Percentiles rank a stretch among this genome's conserved stretches.
These are phyloP conservation scores for Bombus confusus DNA, from an alignment of 1,140 invertebrate species.

Conservation along the genomic window DNA sequence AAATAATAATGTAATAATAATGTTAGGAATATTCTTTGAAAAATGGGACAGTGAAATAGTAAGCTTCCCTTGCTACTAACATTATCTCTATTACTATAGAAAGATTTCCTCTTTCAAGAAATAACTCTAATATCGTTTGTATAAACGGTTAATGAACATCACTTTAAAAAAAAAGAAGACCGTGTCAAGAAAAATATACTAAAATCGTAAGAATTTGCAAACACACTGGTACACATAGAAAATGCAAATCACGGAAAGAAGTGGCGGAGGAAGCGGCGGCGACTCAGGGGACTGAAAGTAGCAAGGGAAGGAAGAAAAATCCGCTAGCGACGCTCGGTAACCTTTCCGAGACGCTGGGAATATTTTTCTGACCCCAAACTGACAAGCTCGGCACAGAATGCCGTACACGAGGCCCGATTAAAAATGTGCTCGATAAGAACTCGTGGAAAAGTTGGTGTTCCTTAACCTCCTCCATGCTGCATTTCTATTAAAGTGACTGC, in stretches of 20 bases:
- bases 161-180: background rate
- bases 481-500: constrained; percentile 41
- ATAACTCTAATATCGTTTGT: background rate
- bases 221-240: too few species aligned
- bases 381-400: constrained; percentile 26
- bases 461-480: constrained; percentile 33
- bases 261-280: background rate
- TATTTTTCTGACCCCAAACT: constrained; percentile 43
- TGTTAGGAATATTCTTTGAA: too few species aligned
- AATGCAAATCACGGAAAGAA: too few species aligned
- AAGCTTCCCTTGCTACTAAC: too few species aligned
- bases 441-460: constrained; percentile 48
- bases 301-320: background rate
- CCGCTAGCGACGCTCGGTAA: background rate
- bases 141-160: background rate
- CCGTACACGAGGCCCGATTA: constrained; percentile 33
- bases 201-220: background rate
- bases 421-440: constrained; percentile 40
- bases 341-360: background rate
- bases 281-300: background rate
- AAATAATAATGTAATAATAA: too few species aligned
- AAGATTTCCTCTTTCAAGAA: background rate
- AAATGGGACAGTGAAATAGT: too few species aligned
- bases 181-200: background rate
- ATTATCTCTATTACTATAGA: too few species aligned